Evolutionary conservation across 2,888 invertebrate species (phyloP), one percentile per base, ranked within the genome.

Genomic region (Agapetus fuscipes): DNA sequence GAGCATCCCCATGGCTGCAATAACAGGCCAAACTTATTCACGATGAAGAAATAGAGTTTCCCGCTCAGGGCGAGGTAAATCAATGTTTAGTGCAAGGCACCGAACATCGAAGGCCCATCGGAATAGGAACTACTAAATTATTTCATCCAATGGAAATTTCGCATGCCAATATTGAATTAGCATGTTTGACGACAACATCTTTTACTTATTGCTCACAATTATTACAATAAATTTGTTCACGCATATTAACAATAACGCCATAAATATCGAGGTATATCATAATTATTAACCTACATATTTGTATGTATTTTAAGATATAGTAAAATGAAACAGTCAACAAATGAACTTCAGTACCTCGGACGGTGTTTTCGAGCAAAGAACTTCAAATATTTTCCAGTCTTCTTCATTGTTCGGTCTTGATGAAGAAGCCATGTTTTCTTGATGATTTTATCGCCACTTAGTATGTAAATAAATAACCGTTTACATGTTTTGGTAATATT

Each of bases 311-410:
- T n/a, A n/a, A n/a, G n/a, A n/a, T n/a, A n/a, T n/a, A n/a, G n/a
- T n/a, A n/a, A n/a, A n/a, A n/a, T n/a, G 24, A 24, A 24, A 24
- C 5, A 24, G n/a, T 24, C 9, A 10, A 24, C 24, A 24, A 10
- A 24, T 5, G 9, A 24, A 24, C 5, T 7, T 9, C 6, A 7
- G 9, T 58, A 76, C 78, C 62, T 75, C 74, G 30, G 61, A 62
- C 10, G 66, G 64, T 49, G 64, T 66, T 55, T 72, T 72, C 51
- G 71, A 72, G 50, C 78, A 76, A 45, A 84, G 61, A 3, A 76
- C 71, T 61, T 84, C 79, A 57, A 78, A 85, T 47, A 83, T 73
- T 55, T 74, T 74, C 78, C 84, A 83, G 59, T 85, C 84, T 55
- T 83, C 82, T 48, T 73, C 66, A 17, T 70, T 65, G 53, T 74